Percentiles rank a stretch among this genome's conserved stretches.
These are phyloP conservation scores for Drosophila trichaetosa DNA, from an alignment of 2,888 invertebrate species.

Conservation along the genomic window DNA sequence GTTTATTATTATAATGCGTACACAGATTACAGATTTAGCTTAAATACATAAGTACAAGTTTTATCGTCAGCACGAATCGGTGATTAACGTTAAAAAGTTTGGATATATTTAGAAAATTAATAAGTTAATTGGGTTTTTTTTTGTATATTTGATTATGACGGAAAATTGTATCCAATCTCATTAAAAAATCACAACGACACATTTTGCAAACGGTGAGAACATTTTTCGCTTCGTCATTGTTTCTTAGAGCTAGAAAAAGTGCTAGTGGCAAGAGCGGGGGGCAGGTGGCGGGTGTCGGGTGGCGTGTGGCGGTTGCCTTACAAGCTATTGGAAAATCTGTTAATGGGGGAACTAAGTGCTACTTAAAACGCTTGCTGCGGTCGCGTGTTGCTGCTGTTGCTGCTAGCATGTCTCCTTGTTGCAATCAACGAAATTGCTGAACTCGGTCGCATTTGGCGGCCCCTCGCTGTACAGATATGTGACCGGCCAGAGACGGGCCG, in stretches of 20 bases:
- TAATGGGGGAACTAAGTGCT: constrained; percentile 34
- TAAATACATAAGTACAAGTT: constrained; percentile 55
- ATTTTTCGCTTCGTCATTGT: constrained; percentile 50
- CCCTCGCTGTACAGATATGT: constrained; percentile 92
- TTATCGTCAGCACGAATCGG: constrained; percentile 56
- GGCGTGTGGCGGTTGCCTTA: constrained; percentile 19
- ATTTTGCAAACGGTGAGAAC: constrained; percentile 61
- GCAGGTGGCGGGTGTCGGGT: not conserved
- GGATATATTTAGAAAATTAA: constrained; percentile 56
- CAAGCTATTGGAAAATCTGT: constrained; percentile 41
- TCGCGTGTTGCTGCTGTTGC: constrained; percentile 34
- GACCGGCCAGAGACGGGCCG: constrained; percentile 90
- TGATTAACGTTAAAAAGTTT: constrained; percentile 53
- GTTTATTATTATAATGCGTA: constrained; percentile 28
- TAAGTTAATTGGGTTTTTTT: constrained; percentile 72
- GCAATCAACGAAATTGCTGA: constrained; percentile 85
- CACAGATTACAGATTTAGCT: constrained; percentile 30
- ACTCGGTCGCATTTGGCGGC: constrained; percentile 90
- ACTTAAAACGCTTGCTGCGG: constrained; percentile 27
- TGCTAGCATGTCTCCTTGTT: constrained; percentile 84
- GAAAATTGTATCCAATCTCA: constrained; percentile 73
- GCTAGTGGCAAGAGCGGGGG: constrained; percentile 5
- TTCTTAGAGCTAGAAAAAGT: constrained; percentile 31
- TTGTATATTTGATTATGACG: constrained; percentile 54
- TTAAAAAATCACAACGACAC: constrained; percentile 71